A percentile compares a stretch with the other conserved stretches of the same genome.
These are phyloP conservation scores for Pseudomyrmex concolor DNA, from an alignment of 1,140 invertebrate species.

Conservation along the genomic window DNA sequence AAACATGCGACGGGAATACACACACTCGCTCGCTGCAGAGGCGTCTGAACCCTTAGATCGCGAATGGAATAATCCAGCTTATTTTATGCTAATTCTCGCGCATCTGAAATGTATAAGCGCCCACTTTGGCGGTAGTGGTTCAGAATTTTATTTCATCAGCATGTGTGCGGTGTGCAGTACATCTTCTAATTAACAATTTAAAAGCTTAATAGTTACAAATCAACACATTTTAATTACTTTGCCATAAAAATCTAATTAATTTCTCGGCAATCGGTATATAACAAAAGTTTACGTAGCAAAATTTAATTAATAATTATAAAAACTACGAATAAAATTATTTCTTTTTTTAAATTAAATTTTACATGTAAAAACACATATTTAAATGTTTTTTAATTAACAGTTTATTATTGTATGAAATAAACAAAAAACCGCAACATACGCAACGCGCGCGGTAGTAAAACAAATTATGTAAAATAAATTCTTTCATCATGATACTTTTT, in stretches of 20 bases:
- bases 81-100: constrained; percentile 39
- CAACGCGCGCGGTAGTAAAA: neutral
- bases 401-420: too few species aligned
- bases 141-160: neutral
- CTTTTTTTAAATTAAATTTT: too few species aligned
- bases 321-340: too few species aligned
- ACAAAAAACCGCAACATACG: neutral
- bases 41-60: constrained; percentile 20
- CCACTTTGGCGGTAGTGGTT: neutral
- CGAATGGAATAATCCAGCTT: constrained; percentile 11
- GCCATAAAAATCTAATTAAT: too few species aligned
- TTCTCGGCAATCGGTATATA: too few species aligned
- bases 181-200: neutral
- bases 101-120: neutral
- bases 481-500: neutral
- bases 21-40: constrained; percentile 24
- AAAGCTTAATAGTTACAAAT: neutral
- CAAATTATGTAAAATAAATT: constrained; percentile 9
- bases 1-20: constrained; percentile 40
- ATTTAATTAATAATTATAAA: too few species aligned
- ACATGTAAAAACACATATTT: too few species aligned
- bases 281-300: too few species aligned
- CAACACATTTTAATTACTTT: too few species aligned
- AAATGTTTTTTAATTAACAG: too few species aligned
- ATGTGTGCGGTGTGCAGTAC: neutral